Base-by-base conservation (phyloP, 2,888 invertebrate species). In the Hirtodrosophila confusa region DNA sequence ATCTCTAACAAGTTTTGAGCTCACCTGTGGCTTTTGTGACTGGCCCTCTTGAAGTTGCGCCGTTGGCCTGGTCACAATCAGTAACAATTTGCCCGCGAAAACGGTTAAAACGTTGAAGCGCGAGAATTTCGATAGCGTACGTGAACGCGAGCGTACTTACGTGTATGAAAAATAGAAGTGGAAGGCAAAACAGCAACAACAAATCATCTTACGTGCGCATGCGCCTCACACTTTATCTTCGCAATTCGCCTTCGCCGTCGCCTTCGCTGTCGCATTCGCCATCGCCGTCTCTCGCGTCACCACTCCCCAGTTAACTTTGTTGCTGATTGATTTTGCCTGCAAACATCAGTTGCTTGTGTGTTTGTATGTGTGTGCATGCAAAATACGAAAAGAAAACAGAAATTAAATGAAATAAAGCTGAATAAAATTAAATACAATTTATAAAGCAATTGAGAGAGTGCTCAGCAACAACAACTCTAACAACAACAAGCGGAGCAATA, bases 61-160 rank as follows among this genome's bases (percentile, higher is more conserved):
- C 74, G 55, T 56, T 67, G 50, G 68, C 68, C 73, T 54, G 73
- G 67, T 49, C 68, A 50, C 67, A 75, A 79, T 76, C 76, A 76
- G 76, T 76, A 76, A 75, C 76, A 62, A 76, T 79, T 77, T 69
- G 51, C 69, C 86, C 86, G 88, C 83, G 85, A 85, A 87, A 87
- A 87, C 80, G 86, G 70, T 85, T 85, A 78, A 82, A 72, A 69
- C 86, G 83, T 66, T 60, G 67, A 39, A 56, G 74, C 80, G 69
- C 78, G 53, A 63, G 56, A 69, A 69, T 12, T 71, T 50, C 58
- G 45, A 53, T 63, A 43, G 63, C 49, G 31, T 43, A 55, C 64
- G 71, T 45, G 67, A 72, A 50, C 35, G 39, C 45, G 56, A 61
- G 27, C 39, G 47, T 43, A 54, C 43, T 45, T 39, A 57, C 50